Evolutionary conservation across 2,888 invertebrate species (phyloP).

Genomic region (Drosophila setosimentum): DNA sequence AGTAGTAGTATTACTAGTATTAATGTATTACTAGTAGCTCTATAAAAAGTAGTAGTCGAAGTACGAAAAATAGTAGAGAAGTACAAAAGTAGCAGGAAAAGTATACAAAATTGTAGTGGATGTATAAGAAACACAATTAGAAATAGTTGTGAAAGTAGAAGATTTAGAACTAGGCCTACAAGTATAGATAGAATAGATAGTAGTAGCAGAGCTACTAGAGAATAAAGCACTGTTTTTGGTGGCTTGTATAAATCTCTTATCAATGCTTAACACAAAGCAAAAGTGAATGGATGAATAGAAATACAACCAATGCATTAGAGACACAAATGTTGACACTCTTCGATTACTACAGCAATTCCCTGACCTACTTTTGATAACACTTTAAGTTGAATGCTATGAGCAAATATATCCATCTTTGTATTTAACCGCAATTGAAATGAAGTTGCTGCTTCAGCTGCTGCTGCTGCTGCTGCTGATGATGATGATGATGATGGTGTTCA

Average conservation of each 20-base stretch:
- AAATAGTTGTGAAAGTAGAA: not conserved
- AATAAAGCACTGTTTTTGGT: not conserved
- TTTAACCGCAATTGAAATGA: conserved; percentile 7
- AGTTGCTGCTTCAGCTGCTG: not conserved
- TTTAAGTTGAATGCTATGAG: not conserved
- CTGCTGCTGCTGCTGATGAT: not conserved
- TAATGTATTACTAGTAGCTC: not conserved
- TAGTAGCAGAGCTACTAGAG: not conserved
- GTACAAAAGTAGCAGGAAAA: not conserved
- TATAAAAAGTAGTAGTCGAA: not conserved
- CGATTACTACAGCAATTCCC: not conserved
- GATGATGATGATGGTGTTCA: conserved; percentile 10
- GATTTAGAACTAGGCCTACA: not conserved
- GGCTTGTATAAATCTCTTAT: not conserved
- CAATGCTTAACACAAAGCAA: not conserved
- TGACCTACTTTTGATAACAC: not conserved
- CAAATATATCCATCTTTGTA: not conserved
- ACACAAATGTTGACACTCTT: not conserved
- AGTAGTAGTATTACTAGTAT: too few species aligned
- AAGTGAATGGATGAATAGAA: not conserved
- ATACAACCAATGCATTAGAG: not conserved
- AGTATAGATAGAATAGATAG: not conserved
- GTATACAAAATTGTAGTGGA: too few species aligned
- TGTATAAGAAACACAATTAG: not conserved
- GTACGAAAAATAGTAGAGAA: not conserved